Percentiles rank a stretch among this genome's conserved stretches.
phyloP scores from a whole-genome alignment of 92 coral and sea anemone genomes.

The Zoanthus gigantus region DNA sequence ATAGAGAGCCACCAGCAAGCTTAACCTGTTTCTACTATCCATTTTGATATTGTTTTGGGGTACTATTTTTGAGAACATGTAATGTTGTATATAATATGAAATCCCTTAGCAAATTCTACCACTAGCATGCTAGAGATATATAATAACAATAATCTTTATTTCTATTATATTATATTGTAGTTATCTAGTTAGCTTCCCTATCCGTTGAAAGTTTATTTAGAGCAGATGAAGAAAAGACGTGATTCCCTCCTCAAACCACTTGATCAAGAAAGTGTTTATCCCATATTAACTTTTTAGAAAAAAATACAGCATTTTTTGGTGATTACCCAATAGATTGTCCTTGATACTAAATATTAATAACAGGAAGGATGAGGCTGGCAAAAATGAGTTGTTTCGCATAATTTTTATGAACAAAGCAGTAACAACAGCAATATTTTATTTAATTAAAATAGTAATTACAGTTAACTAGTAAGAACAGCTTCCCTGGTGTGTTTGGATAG shows the following conservation, averaged over 20 bases:
- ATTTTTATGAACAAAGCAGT: slow-evolving; percentile 7
- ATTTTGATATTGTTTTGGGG: slow-evolving; percentile 14
- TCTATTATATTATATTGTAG: neutral
- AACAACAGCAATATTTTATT: slow-evolving; percentile 9
- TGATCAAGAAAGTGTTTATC: neutral
- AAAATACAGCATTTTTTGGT: slow-evolving; percentile 11
- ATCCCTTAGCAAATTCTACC: slow-evolving; percentile 4
- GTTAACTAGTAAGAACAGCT: slow-evolving; percentile 3
- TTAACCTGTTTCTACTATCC: neutral
- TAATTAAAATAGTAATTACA: neutral
- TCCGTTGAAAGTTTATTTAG: neutral
- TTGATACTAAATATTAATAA: neutral
- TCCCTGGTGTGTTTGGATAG: neutral
- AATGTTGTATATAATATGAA: slow-evolving; percentile 6
- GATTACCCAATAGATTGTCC: slow-evolving; percentile 2
- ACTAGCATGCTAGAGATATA: neutral
- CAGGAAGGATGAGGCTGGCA: slow-evolving; percentile 7
- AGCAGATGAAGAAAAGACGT: slow-evolving; percentile 11
- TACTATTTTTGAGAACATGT: slow-evolving; percentile 2
- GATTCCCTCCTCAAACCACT: slow-evolving; percentile 18
- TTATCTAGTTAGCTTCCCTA: slow-evolving; percentile 10
- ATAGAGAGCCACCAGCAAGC: slow-evolving; percentile 38
- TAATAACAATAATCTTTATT: neutral
- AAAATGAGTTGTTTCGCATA: neutral
- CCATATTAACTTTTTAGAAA: slow-evolving; percentile 8